Conservation (phyloP, 2,113 vertebrate species). For the Odocoileus virginianus region DNA sequence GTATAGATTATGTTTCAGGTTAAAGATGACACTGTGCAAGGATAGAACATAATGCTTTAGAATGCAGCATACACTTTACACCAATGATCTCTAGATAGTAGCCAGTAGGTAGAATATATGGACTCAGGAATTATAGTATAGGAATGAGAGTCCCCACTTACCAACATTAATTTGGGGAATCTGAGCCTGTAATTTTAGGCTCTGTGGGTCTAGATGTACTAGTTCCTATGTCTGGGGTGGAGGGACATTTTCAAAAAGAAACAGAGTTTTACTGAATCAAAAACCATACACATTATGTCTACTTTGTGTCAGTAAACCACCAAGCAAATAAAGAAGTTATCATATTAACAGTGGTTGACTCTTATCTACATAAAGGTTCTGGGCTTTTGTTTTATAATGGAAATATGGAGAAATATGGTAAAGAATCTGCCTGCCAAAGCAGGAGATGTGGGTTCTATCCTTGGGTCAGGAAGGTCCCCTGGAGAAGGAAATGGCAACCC, state of each 20-base stretch:
- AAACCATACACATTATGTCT: not conserved
- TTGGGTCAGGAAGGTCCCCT: not conserved
- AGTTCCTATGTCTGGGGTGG: not conserved
- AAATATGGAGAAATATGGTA: not conserved
- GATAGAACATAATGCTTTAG: not conserved
- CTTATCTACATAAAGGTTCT: not conserved
- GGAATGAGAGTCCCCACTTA: not conserved
- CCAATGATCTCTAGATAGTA: not conserved
- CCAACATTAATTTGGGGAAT: not conserved
- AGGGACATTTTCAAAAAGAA: not conserved
- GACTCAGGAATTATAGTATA: not conserved
- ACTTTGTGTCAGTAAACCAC: not conserved
- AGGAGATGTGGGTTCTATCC: not conserved
- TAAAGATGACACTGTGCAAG: not conserved
- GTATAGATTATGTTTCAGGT: not conserved
- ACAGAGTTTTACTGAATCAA: not conserved
- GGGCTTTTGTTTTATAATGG: not conserved
- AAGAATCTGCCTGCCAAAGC: not conserved
- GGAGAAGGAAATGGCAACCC: not conserved
- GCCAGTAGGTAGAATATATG: not conserved
- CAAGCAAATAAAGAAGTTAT: not conserved
- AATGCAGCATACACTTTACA: not conserved
- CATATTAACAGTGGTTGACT: not conserved
- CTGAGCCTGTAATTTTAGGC: not conserved
- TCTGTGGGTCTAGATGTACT: not conserved